Evolutionary conservation across 2,113 vertebrate species (phyloP), one percentile per base, ranked within the genome.

Genomic region (Piprites chloris): DNA sequence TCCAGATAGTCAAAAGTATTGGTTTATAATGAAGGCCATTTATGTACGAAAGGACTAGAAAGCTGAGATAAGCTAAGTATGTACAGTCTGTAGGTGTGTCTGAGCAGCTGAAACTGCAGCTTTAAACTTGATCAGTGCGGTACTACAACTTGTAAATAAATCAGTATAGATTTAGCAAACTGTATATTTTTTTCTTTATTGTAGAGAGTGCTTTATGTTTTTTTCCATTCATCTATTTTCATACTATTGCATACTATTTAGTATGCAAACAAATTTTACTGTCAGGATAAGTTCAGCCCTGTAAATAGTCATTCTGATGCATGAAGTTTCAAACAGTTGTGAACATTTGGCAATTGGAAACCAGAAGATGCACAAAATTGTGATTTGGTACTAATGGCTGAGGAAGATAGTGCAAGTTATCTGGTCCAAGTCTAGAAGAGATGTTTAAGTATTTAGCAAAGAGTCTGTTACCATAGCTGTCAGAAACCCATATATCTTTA

Each of bases 201-300:
- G 14, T 20, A 16, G 21, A 50, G 21, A 35, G 17, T 12, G 7
- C 0, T 27, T 61, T 12, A 12, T 3, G 0, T 14, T 30, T 82
- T 82, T 85, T 67, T 33, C n/a, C 15, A 44, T 86, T 59, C 21
- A 90, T 9, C 14, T 93, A 1, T 32, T 77, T 88, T 61, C 47
- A 78, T 14, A 75, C n/a, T n/a, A n/a, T n/a, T n/a, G n/a, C n/a
- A n/a, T n/a, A n/a, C n/a, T n/a, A n/a, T n/a, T n/a, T n/a, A 68
- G 13, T 16, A 19, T 17, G 3, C 33, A 39, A 79, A 23, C 21
- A 80, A 49, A 37, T 68, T 81, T 68, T 72, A 41, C 14, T 78
- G 12, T 63, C 28, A 42, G 33, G 6, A 49, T 30, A 73, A 63
- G 35, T 21, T 86, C 33, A 91, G 2, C 17, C 17, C 47, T 59